Percentiles rank a stretch among this genome's conserved stretches.
phyloP scores from a whole-genome alignment of 2,113 vertebrate species.

The Pica pica region DNA sequence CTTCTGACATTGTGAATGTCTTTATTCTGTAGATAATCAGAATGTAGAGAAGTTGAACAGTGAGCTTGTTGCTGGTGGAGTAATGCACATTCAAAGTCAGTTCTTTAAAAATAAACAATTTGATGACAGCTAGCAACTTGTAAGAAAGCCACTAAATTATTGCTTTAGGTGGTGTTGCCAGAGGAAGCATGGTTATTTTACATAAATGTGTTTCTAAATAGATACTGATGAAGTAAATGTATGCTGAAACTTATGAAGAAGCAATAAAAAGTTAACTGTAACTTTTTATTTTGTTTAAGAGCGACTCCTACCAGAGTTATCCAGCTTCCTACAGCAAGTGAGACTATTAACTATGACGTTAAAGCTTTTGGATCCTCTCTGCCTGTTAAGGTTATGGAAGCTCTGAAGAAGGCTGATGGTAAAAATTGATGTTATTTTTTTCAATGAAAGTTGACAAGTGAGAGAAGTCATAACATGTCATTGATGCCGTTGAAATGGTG shows the following conservation, averaged over 20 bases:
- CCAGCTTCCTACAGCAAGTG: constrained; percentile 77
- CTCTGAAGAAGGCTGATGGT: constrained; percentile 85
- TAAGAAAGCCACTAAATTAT: neutral
- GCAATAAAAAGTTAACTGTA: neutral
- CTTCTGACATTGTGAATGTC: neutral
- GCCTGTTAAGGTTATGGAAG: constrained; percentile 96
- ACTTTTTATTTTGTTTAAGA: constrained; percentile 62
- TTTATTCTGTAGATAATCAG: neutral
- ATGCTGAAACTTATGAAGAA: neutral
- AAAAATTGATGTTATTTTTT: neutral
- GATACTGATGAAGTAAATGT: neutral
- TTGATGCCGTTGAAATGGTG: neutral
- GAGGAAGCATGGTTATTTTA: neutral
- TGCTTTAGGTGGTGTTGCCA: neutral
- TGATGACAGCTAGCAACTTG: neutral
- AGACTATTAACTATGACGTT: constrained; percentile 86
- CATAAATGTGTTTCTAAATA: neutral
- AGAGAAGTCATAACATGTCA: neutral
- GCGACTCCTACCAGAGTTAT: constrained; percentile 81
- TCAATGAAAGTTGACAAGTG: neutral
- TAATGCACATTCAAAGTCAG: neutral
- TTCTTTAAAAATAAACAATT: neutral
- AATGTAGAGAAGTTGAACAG: neutral
- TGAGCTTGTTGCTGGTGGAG: neutral
- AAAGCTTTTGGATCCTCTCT: constrained; percentile 90